A percentile compares a stretch with the other conserved stretches of the same genome.
Conservation (phyloP, 2,888 invertebrate species). For the Hedya salicella region DNA sequence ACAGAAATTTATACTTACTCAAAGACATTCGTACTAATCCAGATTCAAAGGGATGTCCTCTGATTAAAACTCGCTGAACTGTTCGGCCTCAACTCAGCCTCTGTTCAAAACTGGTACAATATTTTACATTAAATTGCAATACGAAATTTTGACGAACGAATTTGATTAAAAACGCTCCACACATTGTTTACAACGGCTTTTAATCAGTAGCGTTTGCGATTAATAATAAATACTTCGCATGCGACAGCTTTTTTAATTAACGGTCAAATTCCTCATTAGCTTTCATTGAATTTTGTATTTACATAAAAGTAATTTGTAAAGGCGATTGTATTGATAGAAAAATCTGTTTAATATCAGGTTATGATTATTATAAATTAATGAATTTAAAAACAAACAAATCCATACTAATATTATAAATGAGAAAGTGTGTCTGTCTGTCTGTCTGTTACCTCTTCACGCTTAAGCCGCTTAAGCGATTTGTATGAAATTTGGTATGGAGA, state of each 20-base stretch:
- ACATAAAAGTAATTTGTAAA: constrained; percentile 3
- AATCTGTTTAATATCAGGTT: not conserved
- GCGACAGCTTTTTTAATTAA: constrained; percentile 24
- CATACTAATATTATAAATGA: too few relatives aligned
- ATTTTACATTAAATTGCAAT: constrained; percentile 15
- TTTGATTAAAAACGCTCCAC: constrained; percentile 33
- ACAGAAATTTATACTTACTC: too few relatives aligned
- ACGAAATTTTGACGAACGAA: constrained; percentile 1
- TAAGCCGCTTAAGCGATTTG: too few relatives aligned
- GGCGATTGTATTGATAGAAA: not conserved
- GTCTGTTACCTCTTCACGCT: too few relatives aligned
- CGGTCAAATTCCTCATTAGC: constrained; percentile 23
- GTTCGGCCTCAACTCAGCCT: not conserved
- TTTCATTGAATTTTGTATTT: constrained; percentile 18
- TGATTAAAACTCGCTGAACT: not conserved
- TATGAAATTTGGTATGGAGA: too few relatives aligned
- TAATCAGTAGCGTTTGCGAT: constrained; percentile 23
- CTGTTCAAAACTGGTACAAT: not conserved
- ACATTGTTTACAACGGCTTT: constrained; percentile 34
- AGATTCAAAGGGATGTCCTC: too few relatives aligned
- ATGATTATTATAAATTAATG: not conserved
- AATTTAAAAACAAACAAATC: too few relatives aligned
- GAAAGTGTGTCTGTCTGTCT: too few relatives aligned
- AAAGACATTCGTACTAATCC: too few relatives aligned
- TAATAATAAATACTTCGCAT: constrained; percentile 35